Percentiles rank a stretch among this genome's conserved stretches.
Evolutionary conservation across 1,140 invertebrate species (phyloP).

Genomic region (Radopholus similis): DNA sequence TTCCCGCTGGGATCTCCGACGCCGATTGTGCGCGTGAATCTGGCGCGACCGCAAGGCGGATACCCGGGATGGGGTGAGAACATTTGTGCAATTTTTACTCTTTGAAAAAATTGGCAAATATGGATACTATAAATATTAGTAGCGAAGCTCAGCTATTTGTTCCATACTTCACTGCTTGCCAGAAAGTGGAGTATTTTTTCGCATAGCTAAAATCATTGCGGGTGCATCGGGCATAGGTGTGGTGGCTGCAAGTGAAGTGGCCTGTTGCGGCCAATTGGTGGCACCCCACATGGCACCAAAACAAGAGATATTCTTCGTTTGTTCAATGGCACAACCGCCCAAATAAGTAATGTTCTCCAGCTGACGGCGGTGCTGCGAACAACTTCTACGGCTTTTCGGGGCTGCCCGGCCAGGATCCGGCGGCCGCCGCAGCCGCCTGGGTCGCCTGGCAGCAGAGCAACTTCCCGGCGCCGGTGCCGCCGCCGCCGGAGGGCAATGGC

Average conservation of each 20-base stretch:
- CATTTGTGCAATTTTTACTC: neutral
- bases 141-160: neutral
- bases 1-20: neutral
- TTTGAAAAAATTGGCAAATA: neutral
- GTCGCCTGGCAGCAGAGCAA: conserved; percentile 16
- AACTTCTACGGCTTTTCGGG: conserved; percentile 9
- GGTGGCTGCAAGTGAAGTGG: neutral
- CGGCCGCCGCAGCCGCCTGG: conserved; percentile 18
- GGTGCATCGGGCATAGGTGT: neutral
- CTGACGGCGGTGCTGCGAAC: too few species aligned
- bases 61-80: conserved; percentile 9
- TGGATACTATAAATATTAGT: neutral
- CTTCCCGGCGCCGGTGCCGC: conserved; percentile 17
- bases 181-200: conserved; percentile 7
- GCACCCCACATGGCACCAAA: neutral
- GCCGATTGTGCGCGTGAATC: conserved; percentile 29
- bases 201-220: conserved; percentile 3
- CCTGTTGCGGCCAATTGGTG: conserved; percentile 9
- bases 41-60: conserved; percentile 14
- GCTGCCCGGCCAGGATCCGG: conserved; percentile 10
- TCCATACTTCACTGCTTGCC: neutral
- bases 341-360: too few species aligned
- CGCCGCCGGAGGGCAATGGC: neutral
- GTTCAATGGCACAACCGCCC: neutral
- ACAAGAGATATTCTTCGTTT: neutral